Conservation (phyloP, 1,140 invertebrate species). For the Chironomus striatipennis region DNA sequence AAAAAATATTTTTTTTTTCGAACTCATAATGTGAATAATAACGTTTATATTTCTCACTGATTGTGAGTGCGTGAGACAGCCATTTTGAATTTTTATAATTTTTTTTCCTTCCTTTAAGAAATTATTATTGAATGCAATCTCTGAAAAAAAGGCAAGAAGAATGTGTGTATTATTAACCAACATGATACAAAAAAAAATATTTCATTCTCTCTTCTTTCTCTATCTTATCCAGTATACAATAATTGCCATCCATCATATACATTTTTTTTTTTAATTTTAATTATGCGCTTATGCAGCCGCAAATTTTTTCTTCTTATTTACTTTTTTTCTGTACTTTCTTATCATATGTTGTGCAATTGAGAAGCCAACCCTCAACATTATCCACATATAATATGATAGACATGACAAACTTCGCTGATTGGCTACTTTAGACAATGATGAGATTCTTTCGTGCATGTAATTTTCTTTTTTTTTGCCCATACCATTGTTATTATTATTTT, state of each 20-base stretch:
- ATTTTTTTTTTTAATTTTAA: conserved; percentile 10
- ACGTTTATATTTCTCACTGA: too few relatives aligned
- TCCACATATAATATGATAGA: too few relatives aligned
- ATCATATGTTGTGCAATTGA: not conserved
- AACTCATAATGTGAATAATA: too few relatives aligned
- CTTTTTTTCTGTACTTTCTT: not conserved
- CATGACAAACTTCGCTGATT: conserved; percentile 1
- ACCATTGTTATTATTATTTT: not conserved
- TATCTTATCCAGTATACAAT: not conserved
- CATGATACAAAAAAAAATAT: not conserved
- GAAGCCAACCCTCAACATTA: not conserved
- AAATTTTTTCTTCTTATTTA: not conserved
- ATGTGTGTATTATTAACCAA: conserved; percentile 14
- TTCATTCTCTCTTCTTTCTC: not conserved
- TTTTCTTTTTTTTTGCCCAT: not conserved
- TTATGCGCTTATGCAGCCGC: conserved; percentile 11
- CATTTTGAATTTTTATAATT: not conserved
- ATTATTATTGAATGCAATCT: too few relatives aligned
- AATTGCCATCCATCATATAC: conserved; percentile 6
- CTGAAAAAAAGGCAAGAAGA: too few relatives aligned
- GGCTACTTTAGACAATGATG: conserved; percentile 7
- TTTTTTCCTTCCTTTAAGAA: too few relatives aligned
- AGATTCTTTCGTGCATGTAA: conserved; percentile 12
- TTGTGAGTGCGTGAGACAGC: not conserved
- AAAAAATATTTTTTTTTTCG: too few relatives aligned